Evolutionary conservation across 2,888 invertebrate genomes (phyloP), one percentile per base, ranked within the genome.

Genomic region (Hypomecis punctinalis): DNA sequence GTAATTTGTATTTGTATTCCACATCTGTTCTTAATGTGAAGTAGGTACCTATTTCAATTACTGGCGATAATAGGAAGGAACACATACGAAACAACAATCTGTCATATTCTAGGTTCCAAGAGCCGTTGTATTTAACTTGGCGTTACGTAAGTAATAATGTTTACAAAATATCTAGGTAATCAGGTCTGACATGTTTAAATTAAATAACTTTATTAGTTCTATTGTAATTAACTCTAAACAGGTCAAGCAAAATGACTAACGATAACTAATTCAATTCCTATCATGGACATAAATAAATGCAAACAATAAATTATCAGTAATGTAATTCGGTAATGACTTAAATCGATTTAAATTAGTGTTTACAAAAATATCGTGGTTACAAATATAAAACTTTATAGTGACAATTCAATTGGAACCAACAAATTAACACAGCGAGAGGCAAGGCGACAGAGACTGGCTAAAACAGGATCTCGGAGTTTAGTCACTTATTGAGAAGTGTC

Each of bases 101-200:
- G 11, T 43, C 11, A 11, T 43, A 43, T n/a, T 43, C 5, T 11
- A 10, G 11, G 5, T 43, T 43, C 11, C 11, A 5, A 11, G 6
- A 43, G 43, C 10, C 5, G 11, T 43, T 6, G n/a, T 8, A 40
- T 7, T 52, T 23, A 48, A 68, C 70, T 67, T 67, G 63, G 61
- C 60, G 65, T 62, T 56, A 63, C 60, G 61, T 66, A 69, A 60
- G 61, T 65, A 68, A 59, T 46, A 51, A 39, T 57, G 53, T 57
- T 61, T 57, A 61, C 65, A 53, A 53, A 61, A 65, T 45, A 60
- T 61, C 57, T 65, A 53, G 56, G 65, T 53, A 61, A 65, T 57
- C 11, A 46, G 46, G 56, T 36, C 55, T 52, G 40, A 48, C 46
- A 40, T 11, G 39, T 43, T n/a, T 51, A 39, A 52, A 40, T 53